Evolutionary conservation across 2,888 invertebrate species (phyloP).

Genomic region (Agrochola macilenta): DNA sequence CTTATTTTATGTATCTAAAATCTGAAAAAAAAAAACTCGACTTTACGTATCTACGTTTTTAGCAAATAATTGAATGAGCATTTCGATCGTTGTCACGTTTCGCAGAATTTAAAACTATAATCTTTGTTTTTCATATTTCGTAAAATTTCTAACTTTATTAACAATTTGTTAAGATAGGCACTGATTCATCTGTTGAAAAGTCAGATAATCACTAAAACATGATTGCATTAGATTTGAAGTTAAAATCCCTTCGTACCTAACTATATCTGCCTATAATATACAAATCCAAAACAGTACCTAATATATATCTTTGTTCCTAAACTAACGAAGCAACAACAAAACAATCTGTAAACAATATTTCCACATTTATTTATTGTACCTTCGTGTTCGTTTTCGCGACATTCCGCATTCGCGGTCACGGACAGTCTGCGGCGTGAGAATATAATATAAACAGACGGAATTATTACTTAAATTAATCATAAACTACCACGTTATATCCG

Average conservation of each 20-base stretch:
- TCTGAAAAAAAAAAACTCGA: not conserved
- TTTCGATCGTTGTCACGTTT: no score
- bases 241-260: not conserved
- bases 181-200: not conserved
- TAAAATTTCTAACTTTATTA: not conserved
- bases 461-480: constrained; percentile 27
- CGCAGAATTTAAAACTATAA: no score
- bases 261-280: not conserved
- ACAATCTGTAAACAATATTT: constrained; percentile 12
- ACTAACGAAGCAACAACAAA: constrained; percentile 11
- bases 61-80: not conserved
- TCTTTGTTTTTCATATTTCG: no score
- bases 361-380: constrained; percentile 15
- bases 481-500: constrained; percentile 39
- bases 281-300: not conserved
- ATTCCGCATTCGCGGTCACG: constrained; percentile 50
- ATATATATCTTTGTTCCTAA: not conserved
- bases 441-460: constrained; percentile 7
- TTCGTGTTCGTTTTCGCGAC: constrained; percentile 35
- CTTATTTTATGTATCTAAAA: not conserved
- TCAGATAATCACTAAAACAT: not conserved
- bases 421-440: constrained; percentile 45
- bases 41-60: not conserved
- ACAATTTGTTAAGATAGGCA: not conserved
- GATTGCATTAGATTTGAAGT: not conserved